Conservation (phyloP, 2,888 invertebrate species). For the Candidula unifasciata region DNA sequence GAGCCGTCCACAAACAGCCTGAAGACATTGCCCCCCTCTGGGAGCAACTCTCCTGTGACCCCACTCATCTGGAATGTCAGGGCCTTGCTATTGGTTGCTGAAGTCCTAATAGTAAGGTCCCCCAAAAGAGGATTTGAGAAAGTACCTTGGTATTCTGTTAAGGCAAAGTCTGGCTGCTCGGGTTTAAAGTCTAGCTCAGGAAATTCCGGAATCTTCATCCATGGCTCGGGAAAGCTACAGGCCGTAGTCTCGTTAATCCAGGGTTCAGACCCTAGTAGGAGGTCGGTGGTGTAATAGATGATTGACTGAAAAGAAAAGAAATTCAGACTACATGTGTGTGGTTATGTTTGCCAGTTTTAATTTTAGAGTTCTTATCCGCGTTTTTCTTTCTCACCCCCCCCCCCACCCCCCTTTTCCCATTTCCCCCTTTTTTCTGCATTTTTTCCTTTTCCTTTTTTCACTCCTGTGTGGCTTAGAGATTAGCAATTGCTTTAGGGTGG, state of each 20-base stretch:
- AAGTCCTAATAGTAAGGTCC: slow-evolving; percentile 20
- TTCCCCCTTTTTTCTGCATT: too few species aligned
- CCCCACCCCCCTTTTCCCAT: too few species aligned
- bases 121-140: slow-evolving; percentile 36
- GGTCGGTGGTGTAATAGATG: slow-evolving; percentile 62
- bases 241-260: slow-evolving; percentile 70
- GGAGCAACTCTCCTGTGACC: slow-evolving; percentile 29
- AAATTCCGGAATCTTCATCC: slow-evolving; percentile 50
- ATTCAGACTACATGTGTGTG: too few species aligned
- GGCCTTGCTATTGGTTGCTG: slow-evolving; percentile 27
- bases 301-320: slow-evolving; percentile 2
- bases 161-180: slow-evolving; percentile 20
- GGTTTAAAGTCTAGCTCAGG: slow-evolving; percentile 38
- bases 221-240: slow-evolving; percentile 72
- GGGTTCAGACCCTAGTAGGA: slow-evolving; percentile 64
- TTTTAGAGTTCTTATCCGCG: too few species aligned
- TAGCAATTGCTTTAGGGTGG: too few species aligned
- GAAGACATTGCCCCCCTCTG: slow-evolving; percentile 48
- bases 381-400: too few species aligned
- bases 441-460: too few species aligned
- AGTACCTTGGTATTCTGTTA: slow-evolving; percentile 41
- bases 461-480: too few species aligned
- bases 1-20: slow-evolving; percentile 39
- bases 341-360: too few species aligned
- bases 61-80: slow-evolving; percentile 32